Conservation (phyloP, 1,140 invertebrate genomes). For the Zaprionus taronus region DNA sequence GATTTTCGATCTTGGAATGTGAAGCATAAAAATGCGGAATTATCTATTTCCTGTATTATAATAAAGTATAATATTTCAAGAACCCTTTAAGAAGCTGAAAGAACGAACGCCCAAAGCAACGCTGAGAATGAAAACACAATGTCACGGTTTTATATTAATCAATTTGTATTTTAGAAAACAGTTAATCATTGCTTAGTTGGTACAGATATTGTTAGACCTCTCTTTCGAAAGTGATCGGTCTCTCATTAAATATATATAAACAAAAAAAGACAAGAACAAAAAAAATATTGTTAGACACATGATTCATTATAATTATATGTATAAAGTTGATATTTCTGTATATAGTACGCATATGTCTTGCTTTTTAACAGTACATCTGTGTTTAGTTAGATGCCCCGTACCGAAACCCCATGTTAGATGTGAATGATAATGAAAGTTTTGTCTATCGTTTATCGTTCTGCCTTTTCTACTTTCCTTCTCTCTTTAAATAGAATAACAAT, state of each 20-base stretch:
- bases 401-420: conserved; percentile 35
- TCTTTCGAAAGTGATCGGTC: conserved; percentile 23
- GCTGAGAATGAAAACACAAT: not conserved
- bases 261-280: conserved; percentile 36
- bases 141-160: conserved; percentile 23
- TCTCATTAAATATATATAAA: conserved; percentile 19
- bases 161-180: conserved; percentile 69
- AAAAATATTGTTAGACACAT: conserved; percentile 38
- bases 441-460: conserved; percentile 13
- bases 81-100: not conserved
- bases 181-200: conserved; percentile 64
- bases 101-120: not conserved
- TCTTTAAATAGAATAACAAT: conserved; percentile 18
- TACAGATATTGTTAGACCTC: conserved; percentile 37
- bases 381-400: conserved; percentile 15
- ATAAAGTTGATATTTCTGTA: conserved; percentile 31
- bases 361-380: conserved; percentile 38
- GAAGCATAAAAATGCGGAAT: too few relatives aligned
- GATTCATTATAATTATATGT: conserved; percentile 17
- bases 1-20: too few relatives aligned
- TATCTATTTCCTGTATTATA: too few relatives aligned
- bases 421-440: conserved; percentile 34
- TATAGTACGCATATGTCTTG: conserved; percentile 28
- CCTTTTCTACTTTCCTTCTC: not conserved
- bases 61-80: not conserved